These are phyloP conservation scores for Eudyptes chrysolophus DNA, from an alignment of 2,113 vertebrate genomes.

Conservation along the genomic window DNA sequence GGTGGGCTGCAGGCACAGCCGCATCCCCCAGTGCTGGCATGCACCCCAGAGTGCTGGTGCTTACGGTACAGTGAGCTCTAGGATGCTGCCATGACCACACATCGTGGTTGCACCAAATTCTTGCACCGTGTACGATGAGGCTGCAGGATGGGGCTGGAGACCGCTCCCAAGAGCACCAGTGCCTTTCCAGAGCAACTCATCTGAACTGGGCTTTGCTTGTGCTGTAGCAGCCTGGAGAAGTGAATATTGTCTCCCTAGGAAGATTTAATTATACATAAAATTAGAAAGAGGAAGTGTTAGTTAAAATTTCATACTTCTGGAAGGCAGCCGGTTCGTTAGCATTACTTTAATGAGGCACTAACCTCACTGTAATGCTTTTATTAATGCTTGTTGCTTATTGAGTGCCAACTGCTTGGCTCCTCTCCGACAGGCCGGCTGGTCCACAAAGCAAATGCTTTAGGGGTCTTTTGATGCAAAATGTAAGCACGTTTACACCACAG, in stretches of 20 bases:
- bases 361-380: slow-evolving; percentile 55
- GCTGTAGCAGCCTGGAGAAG: background rate
- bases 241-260: background rate
- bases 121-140: accelerated
- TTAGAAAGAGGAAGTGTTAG: slow-evolving; percentile 49
- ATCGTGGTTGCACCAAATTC: accelerated
- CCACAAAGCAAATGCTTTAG: slow-evolving; percentile 14
- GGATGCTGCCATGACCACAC: accelerated
- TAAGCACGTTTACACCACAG: background rate
- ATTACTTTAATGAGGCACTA: slow-evolving; percentile 63
- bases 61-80: accelerated
- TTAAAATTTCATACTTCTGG: slow-evolving; percentile 31
- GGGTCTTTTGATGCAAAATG: slow-evolving; percentile 38
- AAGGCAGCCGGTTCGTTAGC: slow-evolving; percentile 61
- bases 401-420: slow-evolving; percentile 58
- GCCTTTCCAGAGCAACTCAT: background rate
- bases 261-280: slow-evolving; percentile 48
- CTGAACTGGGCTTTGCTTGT: background rate
- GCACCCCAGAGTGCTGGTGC: accelerated
- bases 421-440: slow-evolving; percentile 46
- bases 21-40: accelerated
- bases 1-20: background rate
- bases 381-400: slow-evolving; percentile 7
- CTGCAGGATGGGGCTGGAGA: background rate
- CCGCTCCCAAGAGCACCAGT: background rate